phyloP scores from a whole-genome alignment of 2,797 vertebrate genomes.

The Pangasius larnaudii region DNA sequence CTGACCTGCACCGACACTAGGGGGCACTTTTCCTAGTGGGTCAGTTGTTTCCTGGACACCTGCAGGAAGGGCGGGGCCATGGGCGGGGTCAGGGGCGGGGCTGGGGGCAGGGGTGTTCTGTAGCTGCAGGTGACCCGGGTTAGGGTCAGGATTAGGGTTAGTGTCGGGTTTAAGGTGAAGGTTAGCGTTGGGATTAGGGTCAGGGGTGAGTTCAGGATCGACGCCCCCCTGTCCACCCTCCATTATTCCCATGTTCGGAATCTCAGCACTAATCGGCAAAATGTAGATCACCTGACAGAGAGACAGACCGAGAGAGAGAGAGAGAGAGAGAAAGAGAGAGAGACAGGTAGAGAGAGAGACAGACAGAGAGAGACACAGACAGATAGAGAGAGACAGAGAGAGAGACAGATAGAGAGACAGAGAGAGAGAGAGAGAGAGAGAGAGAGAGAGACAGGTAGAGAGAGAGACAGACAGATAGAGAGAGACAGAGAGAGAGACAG shows the following conservation, averaged over 20 bases:
- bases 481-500: too few relatives aligned
- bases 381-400: too few relatives aligned
- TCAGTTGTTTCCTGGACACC: conserved; percentile 8
- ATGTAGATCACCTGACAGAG: conserved; percentile 44
- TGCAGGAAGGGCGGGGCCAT: conserved; percentile 2
- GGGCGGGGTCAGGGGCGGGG: neutral
- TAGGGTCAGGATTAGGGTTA: conserved; percentile 4
- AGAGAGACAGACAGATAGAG: too few relatives aligned
- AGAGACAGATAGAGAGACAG: too few relatives aligned
- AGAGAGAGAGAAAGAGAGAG: neutral
- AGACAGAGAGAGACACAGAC: neutral
- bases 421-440: too few relatives aligned
- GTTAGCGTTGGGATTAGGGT: conserved; percentile 18
- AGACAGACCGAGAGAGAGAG: neutral
- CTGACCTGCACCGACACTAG: neutral
- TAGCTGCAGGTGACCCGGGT: conserved; percentile 12
- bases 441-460: too few relatives aligned
- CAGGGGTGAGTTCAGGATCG: neutral
- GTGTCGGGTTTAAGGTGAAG: neutral
- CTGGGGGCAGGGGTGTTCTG: neutral
- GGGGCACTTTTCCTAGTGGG: neutral
- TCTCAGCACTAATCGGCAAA: conserved; percentile 31
- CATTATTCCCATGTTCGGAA: conserved; percentile 25
- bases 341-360: neutral
- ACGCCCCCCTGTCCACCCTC: conserved; percentile 8